phyloP scores from a whole-genome alignment of 2,888 invertebrate species.

The Scaeva pyrastri region DNA sequence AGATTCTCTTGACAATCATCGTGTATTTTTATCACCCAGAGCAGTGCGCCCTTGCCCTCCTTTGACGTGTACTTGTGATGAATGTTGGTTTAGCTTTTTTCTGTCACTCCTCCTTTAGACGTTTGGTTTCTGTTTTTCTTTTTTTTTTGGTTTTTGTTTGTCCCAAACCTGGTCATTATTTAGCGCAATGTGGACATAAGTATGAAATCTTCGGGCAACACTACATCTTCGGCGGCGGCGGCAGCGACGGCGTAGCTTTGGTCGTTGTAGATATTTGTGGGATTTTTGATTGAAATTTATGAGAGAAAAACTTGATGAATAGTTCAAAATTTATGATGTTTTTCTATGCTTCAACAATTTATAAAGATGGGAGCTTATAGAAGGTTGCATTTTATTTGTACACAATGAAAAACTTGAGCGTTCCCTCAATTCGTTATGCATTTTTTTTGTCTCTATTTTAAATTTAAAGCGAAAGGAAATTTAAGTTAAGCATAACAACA shows the following conservation, averaged over 20 bases:
- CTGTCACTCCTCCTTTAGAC: conserved; percentile 31
- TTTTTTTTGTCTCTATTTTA: background rate
- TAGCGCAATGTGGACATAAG: conserved; percentile 58
- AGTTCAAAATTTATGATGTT: conserved; percentile 2
- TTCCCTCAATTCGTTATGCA: background rate
- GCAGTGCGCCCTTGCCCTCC: conserved; percentile 63
- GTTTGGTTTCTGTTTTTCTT: conserved; percentile 9
- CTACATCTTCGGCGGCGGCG: conserved; percentile 35
- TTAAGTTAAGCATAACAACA: no score
- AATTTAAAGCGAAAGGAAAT: no score
- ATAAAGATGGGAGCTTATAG: no score
- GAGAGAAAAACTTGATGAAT: conserved; percentile 50
- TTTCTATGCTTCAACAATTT: no score
- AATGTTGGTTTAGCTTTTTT: conserved; percentile 57
- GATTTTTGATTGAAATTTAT: conserved; percentile 58
- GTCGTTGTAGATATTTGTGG: conserved; percentile 47
- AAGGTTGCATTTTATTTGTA: background rate
- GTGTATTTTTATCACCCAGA: conserved; percentile 48
- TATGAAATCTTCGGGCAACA: conserved; percentile 51
- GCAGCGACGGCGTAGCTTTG: conserved; percentile 10
- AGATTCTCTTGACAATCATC: conserved; percentile 61
- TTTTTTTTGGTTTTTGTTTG: background rate
- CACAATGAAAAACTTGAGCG: background rate
- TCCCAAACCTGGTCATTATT: conserved; percentile 39
- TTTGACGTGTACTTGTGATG: conserved; percentile 61